A percentile compares a stretch with the other conserved stretches of the same genome.
Evolutionary conservation across 2,888 invertebrate genomes (phyloP).

Genomic region (Melangyna quadrimaculata): DNA sequence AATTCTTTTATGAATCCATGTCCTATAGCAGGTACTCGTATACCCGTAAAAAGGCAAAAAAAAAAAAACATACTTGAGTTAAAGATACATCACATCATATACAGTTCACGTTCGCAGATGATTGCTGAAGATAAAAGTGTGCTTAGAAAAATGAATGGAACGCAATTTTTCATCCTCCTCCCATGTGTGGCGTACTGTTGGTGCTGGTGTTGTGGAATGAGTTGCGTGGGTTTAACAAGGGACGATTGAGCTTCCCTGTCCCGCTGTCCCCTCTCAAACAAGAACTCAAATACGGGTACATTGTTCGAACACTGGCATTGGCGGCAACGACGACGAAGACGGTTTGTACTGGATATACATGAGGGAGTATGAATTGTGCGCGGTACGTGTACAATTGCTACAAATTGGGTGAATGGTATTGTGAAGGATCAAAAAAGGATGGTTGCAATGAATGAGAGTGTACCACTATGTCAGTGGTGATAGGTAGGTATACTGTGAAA

Average conservation of each 20-base stretch:
- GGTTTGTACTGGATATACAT: neutral
- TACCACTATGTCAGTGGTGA: conserved; percentile 64
- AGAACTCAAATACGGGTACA: conserved; percentile 5
- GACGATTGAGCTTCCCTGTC: too few relatives aligned
- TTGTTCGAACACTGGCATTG: conserved; percentile 29
- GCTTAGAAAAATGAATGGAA: conserved; percentile 71
- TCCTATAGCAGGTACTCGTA: too few relatives aligned
- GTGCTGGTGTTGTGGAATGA: neutral
- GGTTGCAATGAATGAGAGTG: conserved; percentile 19
- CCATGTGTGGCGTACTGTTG: conserved; percentile 7
- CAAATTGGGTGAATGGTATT: conserved; percentile 68
- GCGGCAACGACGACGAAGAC: neutral
- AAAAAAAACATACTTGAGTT: conserved; percentile 8
- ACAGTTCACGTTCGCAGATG: conserved; percentile 70
- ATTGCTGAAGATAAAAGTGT: conserved; percentile 70
- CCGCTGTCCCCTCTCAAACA: neutral
- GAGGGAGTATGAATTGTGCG: conserved; percentile 23
- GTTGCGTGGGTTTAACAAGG: neutral
- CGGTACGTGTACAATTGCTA: conserved; percentile 69
- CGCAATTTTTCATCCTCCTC: conserved; percentile 66
- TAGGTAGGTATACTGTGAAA: conserved; percentile 40
- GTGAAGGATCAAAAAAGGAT: conserved; percentile 7
- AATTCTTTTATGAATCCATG: neutral
- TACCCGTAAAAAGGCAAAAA: conserved; percentile 3
- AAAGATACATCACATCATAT: conserved; percentile 58